These are phyloP conservation scores for Astreopora myriophthalma DNA, from an alignment of 64 coral and sea anemone species.

Conservation along the genomic window DNA sequence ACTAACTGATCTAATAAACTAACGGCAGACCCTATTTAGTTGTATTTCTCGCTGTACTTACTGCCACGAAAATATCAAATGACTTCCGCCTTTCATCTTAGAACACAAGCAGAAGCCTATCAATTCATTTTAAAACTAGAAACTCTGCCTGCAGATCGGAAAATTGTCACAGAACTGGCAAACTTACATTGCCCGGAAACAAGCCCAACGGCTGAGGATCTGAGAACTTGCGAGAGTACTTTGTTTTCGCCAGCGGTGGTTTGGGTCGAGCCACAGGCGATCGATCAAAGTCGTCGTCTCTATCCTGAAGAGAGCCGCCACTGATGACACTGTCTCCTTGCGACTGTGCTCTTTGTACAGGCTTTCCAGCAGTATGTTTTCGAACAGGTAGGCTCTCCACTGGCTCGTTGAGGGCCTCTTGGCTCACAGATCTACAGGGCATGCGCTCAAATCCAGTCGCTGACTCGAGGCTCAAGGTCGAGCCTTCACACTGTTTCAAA, in stretches of 20 bases:
- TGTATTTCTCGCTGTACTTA: background rate
- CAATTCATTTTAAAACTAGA: background rate
- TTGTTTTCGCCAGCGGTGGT: conserved; percentile 36
- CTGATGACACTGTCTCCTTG: conserved; percentile 95
- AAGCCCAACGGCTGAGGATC: conserved; percentile 70
- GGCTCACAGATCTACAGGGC: conserved; percentile 50
- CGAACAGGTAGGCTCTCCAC: background rate
- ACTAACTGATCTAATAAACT: too few species aligned
- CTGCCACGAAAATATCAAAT: too few species aligned
- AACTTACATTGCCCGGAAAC: conserved; percentile 21
- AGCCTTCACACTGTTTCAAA: conserved; percentile 59
- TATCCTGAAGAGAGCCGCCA: conserved; percentile 87
- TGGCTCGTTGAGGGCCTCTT: conserved; percentile 52
- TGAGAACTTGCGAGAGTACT: conserved; percentile 75
- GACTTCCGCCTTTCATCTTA: too few species aligned
- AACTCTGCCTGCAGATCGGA: background rate
- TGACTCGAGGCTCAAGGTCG: conserved; percentile 51
- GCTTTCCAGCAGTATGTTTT: conserved; percentile 31
- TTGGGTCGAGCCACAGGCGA: conserved; percentile 43
- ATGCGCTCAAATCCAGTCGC: conserved; percentile 56
- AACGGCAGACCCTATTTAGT: background rate
- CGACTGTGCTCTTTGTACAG: conserved; percentile 79
- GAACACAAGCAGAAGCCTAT: too few species aligned
- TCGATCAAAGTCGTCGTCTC: conserved; percentile 85
- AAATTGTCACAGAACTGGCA: too few species aligned